Evolutionary conservation across 1,140 invertebrate genomes (phyloP), one percentile per base, ranked within the genome.

Genomic region (Monochamus saltuarius): DNA sequence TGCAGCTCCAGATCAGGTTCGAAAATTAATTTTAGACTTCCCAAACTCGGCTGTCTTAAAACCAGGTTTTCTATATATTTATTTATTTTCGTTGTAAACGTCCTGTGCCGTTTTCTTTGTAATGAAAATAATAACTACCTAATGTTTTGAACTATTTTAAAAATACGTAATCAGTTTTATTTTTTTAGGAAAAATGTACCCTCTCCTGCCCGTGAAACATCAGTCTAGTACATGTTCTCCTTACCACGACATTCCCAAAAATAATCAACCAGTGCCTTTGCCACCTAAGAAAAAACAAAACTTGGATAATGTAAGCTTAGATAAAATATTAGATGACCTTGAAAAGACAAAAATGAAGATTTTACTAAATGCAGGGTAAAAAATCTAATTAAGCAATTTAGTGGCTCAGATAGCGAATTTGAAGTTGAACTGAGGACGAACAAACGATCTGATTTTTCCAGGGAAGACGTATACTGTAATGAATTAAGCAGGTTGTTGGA

Each of bases 401-500:
- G 68, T 39, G 54, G 58, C 4, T 19, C 38, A 10, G 54, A 60
- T 1, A 37, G 9, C 10, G 63, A 63, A 4, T 55, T 45, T 34
- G 55, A 42, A 10, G 64, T 68, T 4, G 59, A 56, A 53, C 22
- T 69, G 35, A 46, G 64, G 29, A 62, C 36, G 7, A 59, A 64
- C 36, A 61, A 39, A 39, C 10, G 37, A 13, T 50, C 37, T 13
- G 43, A 46, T 19, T 16, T 2, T 35, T 6, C 4, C 16, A 55
- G 35, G 37, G 11, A 42, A 34, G 22, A 36, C 17, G 19, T 66
- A 52, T 37, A 69, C 40, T 65, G 66, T 1, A 68, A 73, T 29
- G 74, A 76, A 17, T 59, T 77, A 35, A 69, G 67, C 55, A 60
- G 47, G 37, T 57, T 77, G n/a, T 60, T 77, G 39, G 64, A 69